Conservation (phyloP, 2,797 vertebrate genomes). For the Lycodopsis pacificus region DNA sequence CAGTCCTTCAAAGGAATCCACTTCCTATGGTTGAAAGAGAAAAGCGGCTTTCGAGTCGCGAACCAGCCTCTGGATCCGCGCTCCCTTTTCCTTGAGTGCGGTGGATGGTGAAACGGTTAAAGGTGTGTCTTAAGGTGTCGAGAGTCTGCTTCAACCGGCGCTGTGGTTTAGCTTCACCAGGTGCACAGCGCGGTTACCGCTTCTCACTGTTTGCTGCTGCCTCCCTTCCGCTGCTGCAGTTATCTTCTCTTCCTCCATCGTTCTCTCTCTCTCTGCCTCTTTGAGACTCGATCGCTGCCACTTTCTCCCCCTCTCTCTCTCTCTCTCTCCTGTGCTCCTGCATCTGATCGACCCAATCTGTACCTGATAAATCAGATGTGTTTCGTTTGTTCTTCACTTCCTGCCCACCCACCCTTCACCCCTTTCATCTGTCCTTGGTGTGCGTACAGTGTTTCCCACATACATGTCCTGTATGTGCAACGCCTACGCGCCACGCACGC, state of each 20-base stretch:
- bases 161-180: conserved; percentile 84
- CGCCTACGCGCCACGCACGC: conserved; percentile 53
- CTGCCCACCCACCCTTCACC: conserved; percentile 69
- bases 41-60: conserved; percentile 21
- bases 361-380: conserved; percentile 74
- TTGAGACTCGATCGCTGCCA: not conserved
- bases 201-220: conserved; percentile 88
- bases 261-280: conserved; percentile 24
- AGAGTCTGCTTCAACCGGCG: conserved; percentile 80
- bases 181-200: conserved; percentile 88
- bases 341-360: conserved; percentile 47
- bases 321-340: conserved; percentile 35
- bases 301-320: conserved; percentile 2
- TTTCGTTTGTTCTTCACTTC: conserved; percentile 75
- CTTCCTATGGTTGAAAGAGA: conserved; percentile 46
- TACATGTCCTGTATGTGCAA: conserved; percentile 70
- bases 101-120: conserved; percentile 83
- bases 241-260: conserved; percentile 61
- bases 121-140: conserved; percentile 68
- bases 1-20: conserved; percentile 49
- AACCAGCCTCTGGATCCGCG: conserved; percentile 36
- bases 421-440: conserved; percentile 74
- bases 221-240: conserved; percentile 83
- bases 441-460: conserved; percentile 78
- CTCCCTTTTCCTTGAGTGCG: conserved; percentile 55